Conservation (phyloP, 2,888 invertebrate genomes). For the Erebia epiphron region DNA sequence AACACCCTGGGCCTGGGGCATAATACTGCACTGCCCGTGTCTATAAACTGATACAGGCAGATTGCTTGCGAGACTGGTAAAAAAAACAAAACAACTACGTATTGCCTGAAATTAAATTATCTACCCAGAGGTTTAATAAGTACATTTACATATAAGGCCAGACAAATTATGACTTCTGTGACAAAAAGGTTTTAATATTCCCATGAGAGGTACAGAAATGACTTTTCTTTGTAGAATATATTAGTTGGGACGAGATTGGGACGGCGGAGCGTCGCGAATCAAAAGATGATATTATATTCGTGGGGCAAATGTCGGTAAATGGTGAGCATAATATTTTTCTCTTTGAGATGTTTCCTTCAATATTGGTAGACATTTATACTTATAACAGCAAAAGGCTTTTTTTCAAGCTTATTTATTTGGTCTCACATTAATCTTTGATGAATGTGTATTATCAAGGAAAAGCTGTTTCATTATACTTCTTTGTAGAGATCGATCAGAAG, state of each 20-base stretch:
- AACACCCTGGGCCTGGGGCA: too few species aligned
- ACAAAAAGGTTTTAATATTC: background rate
- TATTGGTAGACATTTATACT: conserved; percentile 27
- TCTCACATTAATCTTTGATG: conserved; percentile 37
- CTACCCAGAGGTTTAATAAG: background rate
- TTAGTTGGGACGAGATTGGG: conserved; percentile 8
- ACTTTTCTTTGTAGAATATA: conserved; percentile 46
- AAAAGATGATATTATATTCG: conserved; percentile 22
- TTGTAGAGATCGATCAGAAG: too few species aligned
- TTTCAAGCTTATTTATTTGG: conserved; percentile 35
- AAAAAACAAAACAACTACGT: too few species aligned
- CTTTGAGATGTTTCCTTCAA: conserved; percentile 38
- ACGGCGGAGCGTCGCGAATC: conserved; percentile 1
- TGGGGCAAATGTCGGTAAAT: conserved; percentile 38
- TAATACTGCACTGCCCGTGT: too few species aligned
- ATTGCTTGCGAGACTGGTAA: too few species aligned
- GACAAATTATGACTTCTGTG: background rate
- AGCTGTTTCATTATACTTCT: too few species aligned
- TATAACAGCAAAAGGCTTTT: conserved; percentile 31
- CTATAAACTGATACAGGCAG: too few species aligned
- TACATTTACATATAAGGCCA: background rate
- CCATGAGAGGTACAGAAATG: conserved; percentile 51
- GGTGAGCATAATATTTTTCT: conserved; percentile 46
- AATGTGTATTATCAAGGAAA: too few species aligned
- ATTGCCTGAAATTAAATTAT: background rate